Base-by-base conservation (phyloP, 1,140 invertebrate species). In the Holotrichia oblita region DNA sequence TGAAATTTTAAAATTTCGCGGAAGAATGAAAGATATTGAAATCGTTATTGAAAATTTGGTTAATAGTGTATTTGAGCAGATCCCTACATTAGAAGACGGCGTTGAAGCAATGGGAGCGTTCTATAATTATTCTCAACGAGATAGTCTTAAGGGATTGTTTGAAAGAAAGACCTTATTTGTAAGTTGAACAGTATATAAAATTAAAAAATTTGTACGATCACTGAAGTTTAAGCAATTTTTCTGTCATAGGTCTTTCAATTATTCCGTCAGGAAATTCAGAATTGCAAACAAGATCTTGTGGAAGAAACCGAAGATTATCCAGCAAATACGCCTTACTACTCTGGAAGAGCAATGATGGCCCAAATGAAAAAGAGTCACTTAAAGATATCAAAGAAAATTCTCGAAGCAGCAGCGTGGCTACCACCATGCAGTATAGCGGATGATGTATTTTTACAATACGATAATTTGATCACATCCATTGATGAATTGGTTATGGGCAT, bases 231-330 rank as follows among this genome's bases (percentile, higher is more conserved):
- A 34, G 4, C 12, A n/a, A 17, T n/a, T 17, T 55, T 17, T n/a
- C 6, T 34, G 27, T 87, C 89, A 44, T 83, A 95, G 89, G 90
- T 95, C 2, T 96, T 94, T 90, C 88, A 90, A 24, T 90, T 95
- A 85, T 95, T 97, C 83, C 90, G 90, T 77, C 89, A 92, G n/a
- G 94, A 96, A 83, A 91, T 97, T 40, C 91, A 94, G 79, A 89
- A 89, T 3, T 91, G 92, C 0, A 94, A 95, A 83, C 91, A 92
- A 77, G 91, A 94, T 76, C 87, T 96, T 77, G 87, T 94, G 1
- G 84, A 89, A 24, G 91, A 92, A 73, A 89, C 89, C 0, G 88
- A 92, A 40, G 86, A 90, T 40, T 89, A 93, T 74, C 89, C 92
- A 0, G 88, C 91, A 0, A 89, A 90, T 20, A 87, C 93, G 80